phyloP scores from a whole-genome alignment of 2,797 vertebrate species.

The Sebastolobus alascanus region DNA sequence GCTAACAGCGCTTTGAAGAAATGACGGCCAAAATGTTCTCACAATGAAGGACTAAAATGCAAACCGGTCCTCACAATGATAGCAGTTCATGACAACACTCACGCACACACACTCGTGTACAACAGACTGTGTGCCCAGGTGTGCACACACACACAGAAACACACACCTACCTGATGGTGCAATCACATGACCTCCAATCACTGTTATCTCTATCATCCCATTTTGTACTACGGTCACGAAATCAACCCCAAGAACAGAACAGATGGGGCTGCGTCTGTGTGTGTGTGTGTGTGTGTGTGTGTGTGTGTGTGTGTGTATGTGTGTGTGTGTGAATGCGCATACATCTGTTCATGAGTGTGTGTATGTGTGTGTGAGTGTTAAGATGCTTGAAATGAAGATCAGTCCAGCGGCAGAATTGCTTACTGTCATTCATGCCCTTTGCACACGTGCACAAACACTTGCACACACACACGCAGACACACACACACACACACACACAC shows the following conservation, averaged over 20 bases:
- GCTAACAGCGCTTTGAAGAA: neutral
- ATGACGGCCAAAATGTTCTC: neutral
- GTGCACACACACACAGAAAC: constrained; percentile 18
- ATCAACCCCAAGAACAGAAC: constrained; percentile 66
- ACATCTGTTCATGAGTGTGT: neutral
- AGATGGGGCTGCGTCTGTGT: constrained; percentile 62
- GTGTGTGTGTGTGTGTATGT: constrained; percentile 6
- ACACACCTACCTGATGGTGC: constrained; percentile 69
- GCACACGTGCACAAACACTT: constrained; percentile 37
- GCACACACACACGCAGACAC: neutral
- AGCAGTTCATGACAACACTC: neutral
- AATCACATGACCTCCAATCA: constrained; percentile 70
- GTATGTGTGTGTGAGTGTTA: constrained; percentile 39
- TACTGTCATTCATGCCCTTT: constrained; percentile 74
- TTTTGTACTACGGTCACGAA: constrained; percentile 68
- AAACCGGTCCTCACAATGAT: constrained; percentile 6
- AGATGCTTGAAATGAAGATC: constrained; percentile 74
- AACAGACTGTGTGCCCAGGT: neutral
- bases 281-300: constrained; percentile 26
- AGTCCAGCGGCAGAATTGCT: constrained; percentile 75
- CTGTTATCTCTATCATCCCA: constrained; percentile 63
- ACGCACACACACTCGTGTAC: neutral
- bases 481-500: constrained; percentile 15
- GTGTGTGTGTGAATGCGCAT: constrained; percentile 7
- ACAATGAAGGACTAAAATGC: neutral